A percentile compares a stretch with the other conserved stretches of the same genome.
Evolutionary conservation across 2,113 vertebrate species (phyloP).

Genomic region (Campylomormyrus tamandua): DNA sequence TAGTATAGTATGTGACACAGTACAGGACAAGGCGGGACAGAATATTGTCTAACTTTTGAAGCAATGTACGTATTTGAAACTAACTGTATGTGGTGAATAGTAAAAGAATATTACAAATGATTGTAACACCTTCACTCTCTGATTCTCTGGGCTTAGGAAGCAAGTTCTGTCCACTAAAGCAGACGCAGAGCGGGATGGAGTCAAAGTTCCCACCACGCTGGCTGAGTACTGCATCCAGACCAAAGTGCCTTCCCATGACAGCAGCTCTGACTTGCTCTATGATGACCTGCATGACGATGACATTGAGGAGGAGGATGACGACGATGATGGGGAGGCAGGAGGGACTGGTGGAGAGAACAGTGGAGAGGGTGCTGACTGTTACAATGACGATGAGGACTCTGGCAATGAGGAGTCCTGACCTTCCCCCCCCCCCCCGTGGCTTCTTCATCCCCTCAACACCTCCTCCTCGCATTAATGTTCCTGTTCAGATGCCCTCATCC

Average conservation of each 20-base stretch:
- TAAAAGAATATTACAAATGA: background rate
- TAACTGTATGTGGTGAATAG: background rate
- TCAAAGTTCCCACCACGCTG: slow-evolving; percentile 93
- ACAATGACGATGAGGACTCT: slow-evolving; percentile 93
- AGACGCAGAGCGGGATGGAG: slow-evolving; percentile 91
- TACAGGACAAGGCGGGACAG: background rate
- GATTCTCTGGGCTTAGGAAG: slow-evolving; percentile 62
- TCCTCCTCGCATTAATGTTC: background rate
- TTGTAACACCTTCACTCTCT: background rate
- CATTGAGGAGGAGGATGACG: slow-evolving; percentile 85
- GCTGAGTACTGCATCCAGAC: slow-evolving; percentile 99
- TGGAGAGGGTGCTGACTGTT: slow-evolving; percentile 70
- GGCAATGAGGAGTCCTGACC: slow-evolving; percentile 95
- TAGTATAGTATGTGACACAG: background rate
- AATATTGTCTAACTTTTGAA: background rate
- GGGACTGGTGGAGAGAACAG: slow-evolving; percentile 71
- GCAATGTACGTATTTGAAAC: background rate
- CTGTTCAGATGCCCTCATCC: background rate
- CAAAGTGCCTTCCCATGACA: slow-evolving; percentile 97
- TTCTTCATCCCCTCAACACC: background rate
- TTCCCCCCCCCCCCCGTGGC: slow-evolving; percentile 25
- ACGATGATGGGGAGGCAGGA: slow-evolving; percentile 82
- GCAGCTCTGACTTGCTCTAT: slow-evolving; percentile 95
- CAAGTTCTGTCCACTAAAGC: slow-evolving; percentile 90
- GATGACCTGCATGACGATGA: slow-evolving; percentile 94